Conservation (phyloP, 2,888 invertebrate species). For the Polia nebulosa region DNA sequence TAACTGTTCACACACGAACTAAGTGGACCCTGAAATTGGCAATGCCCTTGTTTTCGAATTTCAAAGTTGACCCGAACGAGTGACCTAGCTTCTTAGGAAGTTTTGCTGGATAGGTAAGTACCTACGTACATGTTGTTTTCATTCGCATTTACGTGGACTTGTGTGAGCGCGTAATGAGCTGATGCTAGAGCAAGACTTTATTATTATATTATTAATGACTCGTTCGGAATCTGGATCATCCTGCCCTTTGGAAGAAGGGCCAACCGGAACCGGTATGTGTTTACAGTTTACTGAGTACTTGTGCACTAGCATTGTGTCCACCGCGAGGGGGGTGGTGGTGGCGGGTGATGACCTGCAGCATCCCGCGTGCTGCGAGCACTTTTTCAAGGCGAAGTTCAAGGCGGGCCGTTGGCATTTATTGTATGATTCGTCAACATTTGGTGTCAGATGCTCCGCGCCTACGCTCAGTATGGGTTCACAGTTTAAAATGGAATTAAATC, state of each 20-base stretch:
- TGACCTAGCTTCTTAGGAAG: conserved; percentile 71
- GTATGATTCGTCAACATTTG: conserved; percentile 84
- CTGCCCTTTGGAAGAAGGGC: conserved; percentile 81
- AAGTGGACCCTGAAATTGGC: conserved; percentile 90
- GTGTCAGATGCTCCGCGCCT: conserved; percentile 66
- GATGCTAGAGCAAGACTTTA: conserved; percentile 32
- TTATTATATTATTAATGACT: conserved; percentile 48
- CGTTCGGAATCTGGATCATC: conserved; percentile 73
- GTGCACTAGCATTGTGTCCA: conserved; percentile 69
- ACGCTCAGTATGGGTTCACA: conserved; percentile 64
- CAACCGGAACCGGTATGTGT: conserved; percentile 82
- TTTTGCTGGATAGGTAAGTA: conserved; percentile 29
- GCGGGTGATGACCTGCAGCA: conserved; percentile 75
- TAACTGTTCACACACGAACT: conserved; percentile 84
- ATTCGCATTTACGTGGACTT: conserved; percentile 11
- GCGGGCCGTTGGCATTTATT: conserved; percentile 89
- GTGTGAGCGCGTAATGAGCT: conserved; percentile 21
- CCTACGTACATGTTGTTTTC: conserved; percentile 3
- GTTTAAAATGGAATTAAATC: conserved; percentile 65
- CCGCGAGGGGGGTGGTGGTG: conserved; percentile 66
- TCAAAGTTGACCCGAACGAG: conserved; percentile 72
- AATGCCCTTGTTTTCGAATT: conserved; percentile 85
- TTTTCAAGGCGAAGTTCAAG: conserved; percentile 87
- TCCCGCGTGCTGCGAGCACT: conserved; percentile 73
- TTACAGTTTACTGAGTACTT: conserved; percentile 75